A percentile compares a stretch with the other conserved stretches of the same genome.
Conservation (phyloP, 2,888 invertebrate genomes). For the Elysia crispata region DNA sequence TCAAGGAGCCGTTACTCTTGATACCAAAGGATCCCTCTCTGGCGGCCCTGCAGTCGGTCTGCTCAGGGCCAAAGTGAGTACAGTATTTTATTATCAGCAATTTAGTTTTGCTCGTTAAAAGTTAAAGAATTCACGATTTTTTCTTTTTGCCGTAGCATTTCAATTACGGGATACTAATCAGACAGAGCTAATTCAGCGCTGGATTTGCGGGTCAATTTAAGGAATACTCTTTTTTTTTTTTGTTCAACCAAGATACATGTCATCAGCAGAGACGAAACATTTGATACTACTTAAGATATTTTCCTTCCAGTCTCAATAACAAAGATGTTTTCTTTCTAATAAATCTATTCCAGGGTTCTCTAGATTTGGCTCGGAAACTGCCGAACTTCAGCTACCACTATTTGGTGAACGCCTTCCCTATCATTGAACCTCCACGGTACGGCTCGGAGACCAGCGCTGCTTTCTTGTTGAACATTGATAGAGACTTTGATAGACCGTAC, state of each 20-base stretch:
- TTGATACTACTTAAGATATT: too few relatives aligned
- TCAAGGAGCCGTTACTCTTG: constrained; percentile 48
- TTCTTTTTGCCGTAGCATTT: too few relatives aligned
- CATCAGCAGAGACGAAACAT: too few relatives aligned
- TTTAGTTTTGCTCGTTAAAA: not conserved
- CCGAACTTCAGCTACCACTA: constrained; percentile 52
- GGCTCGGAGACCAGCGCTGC: constrained; percentile 59
- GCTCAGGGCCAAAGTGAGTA: constrained; percentile 54
- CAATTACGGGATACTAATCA: too few relatives aligned
- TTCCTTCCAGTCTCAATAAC: not conserved
- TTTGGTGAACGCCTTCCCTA: constrained; percentile 57
- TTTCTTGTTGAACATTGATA: constrained; percentile 56
- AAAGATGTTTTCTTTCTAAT: not conserved
- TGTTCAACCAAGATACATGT: too few relatives aligned
- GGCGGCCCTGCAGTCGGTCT: constrained; percentile 53
- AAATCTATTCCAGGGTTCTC: constrained; percentile 50
- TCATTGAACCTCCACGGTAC: constrained; percentile 53
- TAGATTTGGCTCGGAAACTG: constrained; percentile 49
- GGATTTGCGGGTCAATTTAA: too few relatives aligned
- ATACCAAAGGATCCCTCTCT: constrained; percentile 57
- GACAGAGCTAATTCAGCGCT: too few relatives aligned
- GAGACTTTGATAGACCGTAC: constrained; percentile 49
- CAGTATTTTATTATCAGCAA: too few relatives aligned
- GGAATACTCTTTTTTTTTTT: too few relatives aligned
- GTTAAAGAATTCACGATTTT: too few relatives aligned